Evolutionary conservation across 1,140 invertebrate species (phyloP), one percentile per base, ranked within the genome.

Genomic region (Trypoxylus dichotomus): DNA sequence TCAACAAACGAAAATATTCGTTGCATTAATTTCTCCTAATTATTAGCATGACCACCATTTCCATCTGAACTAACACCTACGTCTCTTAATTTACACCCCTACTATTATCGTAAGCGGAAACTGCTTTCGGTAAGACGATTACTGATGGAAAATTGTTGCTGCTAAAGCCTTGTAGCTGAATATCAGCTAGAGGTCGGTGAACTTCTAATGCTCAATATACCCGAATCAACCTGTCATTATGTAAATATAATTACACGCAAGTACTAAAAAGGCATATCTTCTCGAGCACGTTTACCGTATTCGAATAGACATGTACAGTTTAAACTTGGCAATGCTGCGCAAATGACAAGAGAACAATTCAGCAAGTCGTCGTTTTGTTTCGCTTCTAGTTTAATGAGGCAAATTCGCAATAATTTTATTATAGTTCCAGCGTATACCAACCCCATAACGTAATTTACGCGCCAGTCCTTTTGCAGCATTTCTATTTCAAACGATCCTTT

Each of bases 371-470:
- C 19, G 47, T 54, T 54, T 54, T 54, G 47, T 54, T 15, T 19
- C 47, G 47, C 19, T 54, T 19, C 13, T 19, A 54, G 15, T n/a
- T 54, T n/a, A 54, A 54, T 54, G 47, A 19, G 47, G 47, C 47
- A 54, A 54, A 54, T 54, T 54, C 47, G 47, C 47, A 54, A 54
- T 54, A 54, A 54, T 54, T 15, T 54, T n/a, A 54, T 54, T 54
- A 54, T 54, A 54, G 47, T 54, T 54, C 19, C n/a, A 54, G 47
- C 15, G 47, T 54, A n/a, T n/a, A 54, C 47, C 47, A 15, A 54
- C 47, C 19, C 47, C 47, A 19, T 54, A 54, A 54, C 47, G 47
- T 54, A 54, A 54, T 54, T 54, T 54, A 54, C 47, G 47, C 47
- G 47, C n/a, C 47, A 54, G 47, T 19, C 47, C 15, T 54, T 54